Evolutionary conservation across 1,140 invertebrate genomes (phyloP), one percentile per base, ranked within the genome.

Genomic region (Meloidogyne floridensis): DNA sequence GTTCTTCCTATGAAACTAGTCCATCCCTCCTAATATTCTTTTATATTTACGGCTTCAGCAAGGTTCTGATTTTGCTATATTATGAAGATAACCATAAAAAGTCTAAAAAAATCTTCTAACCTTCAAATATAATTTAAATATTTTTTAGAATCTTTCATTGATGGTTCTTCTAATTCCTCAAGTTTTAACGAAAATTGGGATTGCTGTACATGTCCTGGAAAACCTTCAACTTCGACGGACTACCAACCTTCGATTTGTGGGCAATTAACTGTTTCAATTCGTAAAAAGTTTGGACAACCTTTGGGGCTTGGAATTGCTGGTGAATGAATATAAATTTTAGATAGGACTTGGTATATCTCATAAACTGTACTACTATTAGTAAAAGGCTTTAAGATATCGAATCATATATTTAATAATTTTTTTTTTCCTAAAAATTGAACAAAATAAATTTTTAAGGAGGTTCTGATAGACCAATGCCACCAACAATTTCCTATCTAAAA

Each of bases 401-500:
- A 32, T 32, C 32, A 18, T 20, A 82, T 77, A 83, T 77, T 32
- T 32, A 18, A 47, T 9, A 54, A 32, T 7, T 20, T 42, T 82
- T 11, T 82, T 43, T 13, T 32, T 80, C 10, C n/a, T 69, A 9
- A 32, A 75, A 53, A 85, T 82, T 76, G 20, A 83, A 78, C 15
- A 81, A 81, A 78, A 32, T 70, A n/a, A 70, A 20, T 82, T 56
- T 90, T 91, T 42, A 87, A 93, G 93, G 93, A 80, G 93, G 93
- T 32, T 91, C 91, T 15, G 93, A 93, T 84, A 91, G 92, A 85
- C 92, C 91, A 59, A 87, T 90, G 73, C 90, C 91, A 81, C 92
- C 93, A 6, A 91, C 91, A 75, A 92, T 93, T 79, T 91, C 92
- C 15, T 92, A 92, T 81, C 87, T 93, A 6, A 87, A 92, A 80